Percentiles rank a stretch among this genome's conserved stretches.
These are phyloP conservation scores for Apostichopus parvimensis DNA, from an alignment of 35 echinoderm and acorn worm genomes.

Conservation along the genomic window DNA sequence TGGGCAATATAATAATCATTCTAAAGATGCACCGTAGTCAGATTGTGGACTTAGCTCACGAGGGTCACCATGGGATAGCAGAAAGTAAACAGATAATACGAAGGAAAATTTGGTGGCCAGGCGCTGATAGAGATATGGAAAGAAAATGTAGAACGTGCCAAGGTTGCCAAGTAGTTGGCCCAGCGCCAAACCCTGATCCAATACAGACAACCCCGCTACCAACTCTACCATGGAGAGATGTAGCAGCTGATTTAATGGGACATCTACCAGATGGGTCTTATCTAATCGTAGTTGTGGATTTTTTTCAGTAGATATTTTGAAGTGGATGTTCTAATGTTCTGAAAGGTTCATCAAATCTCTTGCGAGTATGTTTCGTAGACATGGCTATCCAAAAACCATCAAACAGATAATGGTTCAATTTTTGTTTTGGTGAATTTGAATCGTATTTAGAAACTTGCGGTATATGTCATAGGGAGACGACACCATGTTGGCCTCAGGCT, in stretches of 20 bases:
- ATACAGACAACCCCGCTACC: neutral
- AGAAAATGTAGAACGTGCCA: neutral
- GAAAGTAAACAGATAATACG: neutral
- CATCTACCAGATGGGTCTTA: neutral
- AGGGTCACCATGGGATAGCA: neutral
- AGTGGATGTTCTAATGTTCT: neutral
- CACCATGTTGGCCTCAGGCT: neutral
- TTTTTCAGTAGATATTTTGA: neutral
- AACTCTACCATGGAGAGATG: neutral
- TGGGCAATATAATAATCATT: neutral
- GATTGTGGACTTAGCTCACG: neutral
- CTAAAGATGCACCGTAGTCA: neutral
- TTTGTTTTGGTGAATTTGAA: neutral
- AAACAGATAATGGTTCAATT: neutral
- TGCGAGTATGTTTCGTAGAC: neutral
- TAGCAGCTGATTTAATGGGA: neutral
- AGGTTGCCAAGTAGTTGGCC: neutral
- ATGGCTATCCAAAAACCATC: neutral
- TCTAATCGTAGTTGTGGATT: neutral
- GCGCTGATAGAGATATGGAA: conserved; percentile 4
- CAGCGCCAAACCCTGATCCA: neutral
- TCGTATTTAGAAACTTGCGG: neutral
- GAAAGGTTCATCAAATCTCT: neutral
- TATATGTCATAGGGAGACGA: neutral
- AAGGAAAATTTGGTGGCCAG: conserved; percentile 3